A percentile compares a stretch with the other conserved stretches of the same genome.
Evolutionary conservation across 2,888 invertebrate species (phyloP).

Genomic region (Drosophila crucigera): DNA sequence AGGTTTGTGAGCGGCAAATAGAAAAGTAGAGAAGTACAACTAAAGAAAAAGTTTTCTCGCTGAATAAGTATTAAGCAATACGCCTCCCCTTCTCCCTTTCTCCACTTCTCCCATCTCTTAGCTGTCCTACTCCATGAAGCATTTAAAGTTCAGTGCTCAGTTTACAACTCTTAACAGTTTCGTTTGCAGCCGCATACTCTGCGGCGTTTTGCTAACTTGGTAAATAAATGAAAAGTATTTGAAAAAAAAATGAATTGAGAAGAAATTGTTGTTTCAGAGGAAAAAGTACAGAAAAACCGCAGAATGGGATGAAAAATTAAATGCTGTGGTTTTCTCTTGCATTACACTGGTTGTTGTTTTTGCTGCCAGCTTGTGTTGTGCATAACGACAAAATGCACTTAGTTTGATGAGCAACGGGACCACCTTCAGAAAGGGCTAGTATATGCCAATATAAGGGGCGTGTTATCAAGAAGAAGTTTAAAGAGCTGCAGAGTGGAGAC

Average conservation of each 20-base stretch:
- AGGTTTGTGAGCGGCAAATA: conserved; percentile 25
- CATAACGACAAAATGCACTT: conserved; percentile 62
- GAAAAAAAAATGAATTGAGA: conserved; percentile 18
- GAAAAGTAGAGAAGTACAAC: conserved; percentile 14
- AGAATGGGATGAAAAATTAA: conserved; percentile 27
- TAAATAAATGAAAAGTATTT: conserved; percentile 41
- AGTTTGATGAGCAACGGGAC: conserved; percentile 53
- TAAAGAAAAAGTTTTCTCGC: conserved; percentile 28
- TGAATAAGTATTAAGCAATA: conserved; percentile 29
- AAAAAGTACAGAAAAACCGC: conserved; percentile 2
- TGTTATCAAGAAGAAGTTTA: conserved; percentile 22
- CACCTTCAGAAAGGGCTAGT: conserved; percentile 5
- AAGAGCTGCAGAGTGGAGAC: conserved; percentile 6
- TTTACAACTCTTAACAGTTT: conserved; percentile 47
- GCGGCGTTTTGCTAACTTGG: conserved; percentile 50
- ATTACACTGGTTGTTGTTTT: conserved; percentile 5
- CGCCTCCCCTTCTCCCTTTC: neutral
- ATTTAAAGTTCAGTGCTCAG: conserved; percentile 36
- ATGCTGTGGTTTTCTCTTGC: conserved; percentile 28
- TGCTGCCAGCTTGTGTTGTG: conserved; percentile 27
- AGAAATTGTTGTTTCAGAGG: conserved; percentile 8
- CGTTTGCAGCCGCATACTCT: conserved; percentile 39
- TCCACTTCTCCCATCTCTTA: too few relatives aligned
- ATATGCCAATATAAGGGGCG: conserved; percentile 32
- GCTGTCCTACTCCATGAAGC: conserved; percentile 15